phyloP scores from a whole-genome alignment of 2,113 vertebrate species.

The Spilogale gracilis region DNA sequence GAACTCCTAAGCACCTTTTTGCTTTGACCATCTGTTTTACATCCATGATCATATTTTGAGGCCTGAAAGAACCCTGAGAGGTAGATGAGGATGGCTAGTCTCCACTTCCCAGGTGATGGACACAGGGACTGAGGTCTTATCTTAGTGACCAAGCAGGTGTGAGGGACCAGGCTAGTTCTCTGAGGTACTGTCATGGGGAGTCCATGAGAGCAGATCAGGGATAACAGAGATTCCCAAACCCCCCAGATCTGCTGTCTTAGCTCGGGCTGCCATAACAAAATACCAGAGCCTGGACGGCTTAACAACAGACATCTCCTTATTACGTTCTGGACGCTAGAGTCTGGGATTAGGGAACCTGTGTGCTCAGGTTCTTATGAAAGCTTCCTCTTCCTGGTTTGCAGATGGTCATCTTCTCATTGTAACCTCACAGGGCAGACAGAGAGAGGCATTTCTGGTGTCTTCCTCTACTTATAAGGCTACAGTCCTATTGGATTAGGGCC shows the following conservation, averaged over 20 bases:
- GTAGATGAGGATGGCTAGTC: background rate
- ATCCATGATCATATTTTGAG: background rate
- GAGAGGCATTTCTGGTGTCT: background rate
- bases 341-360: background rate
- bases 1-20: background rate
- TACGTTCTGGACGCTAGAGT: background rate
- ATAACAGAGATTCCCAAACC: background rate
- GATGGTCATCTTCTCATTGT: background rate
- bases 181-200: background rate
- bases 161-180: background rate
- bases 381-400: background rate
- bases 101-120: background rate
- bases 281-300: too few relatives aligned
- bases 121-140: background rate
- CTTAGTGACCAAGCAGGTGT: background rate
- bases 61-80: background rate
- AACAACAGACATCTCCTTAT: background rate
- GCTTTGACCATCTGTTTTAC: background rate
- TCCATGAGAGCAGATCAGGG: background rate
- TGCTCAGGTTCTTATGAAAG: background rate
- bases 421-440: background rate
- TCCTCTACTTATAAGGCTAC: background rate
- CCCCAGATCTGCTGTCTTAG: background rate
- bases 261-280: background rate
- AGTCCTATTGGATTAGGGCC: background rate